Conservation (phyloP, 2,888 invertebrate species). For the Tipula lateralis region DNA sequence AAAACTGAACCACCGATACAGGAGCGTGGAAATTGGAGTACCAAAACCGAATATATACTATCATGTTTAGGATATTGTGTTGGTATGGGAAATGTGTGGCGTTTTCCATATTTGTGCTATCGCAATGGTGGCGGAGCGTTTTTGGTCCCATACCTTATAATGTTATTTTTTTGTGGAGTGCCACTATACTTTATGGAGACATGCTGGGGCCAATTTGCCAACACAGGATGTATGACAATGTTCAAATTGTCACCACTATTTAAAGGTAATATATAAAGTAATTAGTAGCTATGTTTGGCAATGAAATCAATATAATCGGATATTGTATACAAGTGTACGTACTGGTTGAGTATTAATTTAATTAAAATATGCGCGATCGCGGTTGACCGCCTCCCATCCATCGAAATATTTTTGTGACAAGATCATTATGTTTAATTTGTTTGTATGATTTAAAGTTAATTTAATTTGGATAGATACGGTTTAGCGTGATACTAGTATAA, state of each 20-base stretch:
- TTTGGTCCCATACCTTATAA: conserved; percentile 77
- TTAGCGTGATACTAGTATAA: too few species aligned
- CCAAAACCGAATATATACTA: conserved; percentile 70
- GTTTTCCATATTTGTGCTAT: conserved; percentile 82
- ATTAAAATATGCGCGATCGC: neutral
- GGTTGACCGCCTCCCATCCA: neutral
- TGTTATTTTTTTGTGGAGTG: conserved; percentile 75
- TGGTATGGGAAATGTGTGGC: conserved; percentile 81
- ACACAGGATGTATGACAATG: conserved; percentile 74
- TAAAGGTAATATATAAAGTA: conserved; percentile 60
- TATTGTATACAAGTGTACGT: too few species aligned
- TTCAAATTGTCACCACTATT: conserved; percentile 78
- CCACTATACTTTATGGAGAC: conserved; percentile 86
- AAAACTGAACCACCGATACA: neutral
- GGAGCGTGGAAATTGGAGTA: conserved; percentile 63
- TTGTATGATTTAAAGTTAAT: neutral
- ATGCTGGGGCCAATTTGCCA: conserved; percentile 77
- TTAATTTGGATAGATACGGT: neutral
- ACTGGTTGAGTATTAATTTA: neutral
- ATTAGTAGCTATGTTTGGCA: neutral
- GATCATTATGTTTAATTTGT: neutral
- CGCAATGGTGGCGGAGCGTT: conserved; percentile 83
- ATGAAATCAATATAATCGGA: neutral
- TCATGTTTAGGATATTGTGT: conserved; percentile 81
- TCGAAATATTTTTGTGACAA: neutral